Percentiles rank a stretch among this genome's conserved stretches.
These are phyloP conservation scores for Sus scrofa DNA, from an alignment of 2,113 vertebrate genomes.

Conservation along the genomic window T2T-Sscrofa CM000812.6:265108001-265108500, in stretches of 20 bases:
- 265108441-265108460: not conserved
- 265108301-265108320: not conserved
- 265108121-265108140: not conserved
- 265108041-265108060: not conserved
- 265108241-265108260: not conserved
- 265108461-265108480: not conserved
- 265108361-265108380: not conserved
- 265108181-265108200: not conserved
- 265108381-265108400: not conserved
- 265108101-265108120: not conserved
- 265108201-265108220: slow-evolving; percentile 2
- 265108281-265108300: not conserved
- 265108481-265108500: not conserved
- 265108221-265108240: not conserved
- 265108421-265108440: not conserved
- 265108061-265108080: not conserved
- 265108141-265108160: not conserved
- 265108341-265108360: not conserved
- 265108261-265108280: not conserved
- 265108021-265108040: not conserved
- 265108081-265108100: not conserved
- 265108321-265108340: not conserved
- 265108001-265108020: not conserved
- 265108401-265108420: not conserved
- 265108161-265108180: not conserved